A percentile compares a stretch with the other conserved stretches of the same genome.
Conservation (phyloP, 2,888 invertebrate genomes). For the Eristalis tenax region DNA sequence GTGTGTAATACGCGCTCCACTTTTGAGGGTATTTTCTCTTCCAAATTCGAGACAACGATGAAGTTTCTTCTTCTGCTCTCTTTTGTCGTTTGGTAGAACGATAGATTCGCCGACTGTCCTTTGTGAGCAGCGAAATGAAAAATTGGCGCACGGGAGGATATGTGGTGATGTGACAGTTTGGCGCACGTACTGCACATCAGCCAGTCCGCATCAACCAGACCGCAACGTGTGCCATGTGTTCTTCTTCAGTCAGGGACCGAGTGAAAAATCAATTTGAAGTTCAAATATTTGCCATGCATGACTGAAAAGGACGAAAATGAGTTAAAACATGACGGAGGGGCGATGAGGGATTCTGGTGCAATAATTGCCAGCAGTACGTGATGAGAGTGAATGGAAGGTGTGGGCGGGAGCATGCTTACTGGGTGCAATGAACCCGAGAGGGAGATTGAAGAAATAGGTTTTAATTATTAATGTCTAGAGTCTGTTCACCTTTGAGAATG, state of each 20-base stretch:
- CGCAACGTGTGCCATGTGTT: not conserved
- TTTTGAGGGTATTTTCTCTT: not conserved
- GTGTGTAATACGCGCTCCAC: not conserved
- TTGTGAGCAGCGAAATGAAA: not conserved
- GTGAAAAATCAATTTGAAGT: constrained; percentile 61
- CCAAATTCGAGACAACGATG: not conserved
- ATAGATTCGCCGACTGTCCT: no score
- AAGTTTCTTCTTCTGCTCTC: not conserved
- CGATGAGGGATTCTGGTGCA: not conserved
- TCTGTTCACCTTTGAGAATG: no score
- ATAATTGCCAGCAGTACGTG: constrained; percentile 25
- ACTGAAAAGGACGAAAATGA: constrained; percentile 30
- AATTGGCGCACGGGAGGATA: not conserved
- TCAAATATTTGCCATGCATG: constrained; percentile 57
- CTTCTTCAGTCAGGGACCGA: not conserved
- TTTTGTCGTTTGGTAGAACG: not conserved
- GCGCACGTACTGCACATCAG: not conserved
- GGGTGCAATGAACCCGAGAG: constrained; percentile 19
- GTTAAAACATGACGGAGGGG: not conserved
- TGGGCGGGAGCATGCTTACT: not conserved
- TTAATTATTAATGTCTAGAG: no score
- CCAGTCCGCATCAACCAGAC: not conserved
- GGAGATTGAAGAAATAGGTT: no score
- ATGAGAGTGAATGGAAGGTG: not conserved
- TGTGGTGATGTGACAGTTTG: constrained; percentile 40